Evolutionary conservation across 2,797 vertebrate genomes (phyloP), one percentile per base, ranked within the genome.

Genomic region (Pangasius sanitwongsei): DNA sequence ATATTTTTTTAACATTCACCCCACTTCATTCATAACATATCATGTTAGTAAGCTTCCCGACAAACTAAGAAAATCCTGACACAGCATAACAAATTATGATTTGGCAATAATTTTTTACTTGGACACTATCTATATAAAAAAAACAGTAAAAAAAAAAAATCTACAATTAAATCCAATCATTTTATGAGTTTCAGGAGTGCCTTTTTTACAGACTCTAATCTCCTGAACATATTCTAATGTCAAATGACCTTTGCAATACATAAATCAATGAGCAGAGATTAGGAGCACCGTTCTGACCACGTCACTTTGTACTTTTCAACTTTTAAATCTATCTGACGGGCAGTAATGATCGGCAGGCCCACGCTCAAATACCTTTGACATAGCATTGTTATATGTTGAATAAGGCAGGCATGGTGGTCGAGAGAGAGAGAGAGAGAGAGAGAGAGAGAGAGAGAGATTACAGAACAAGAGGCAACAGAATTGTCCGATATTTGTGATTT

Each of bases 301-400:
- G 8, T 20, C 55, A 48, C 85, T 74, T 70, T 72, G 69, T 15
- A 48, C 84, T 85, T 85, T 72, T 55, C 34, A 75, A 44, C 12
- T 86, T 74, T 86, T 28, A 72, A 59, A 74, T 55, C 28, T 31
- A 37, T 75, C 34, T 9, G 18, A 37, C 2, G 31, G 25, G 28
- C 9, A 25, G 8, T 3, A 63, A 77, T 37, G 85, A 86, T 63
- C 16, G 20, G 55, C 70, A 18, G 7, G 2, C 34, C 57, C 25
- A 9, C 15, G 3, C 15, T 18, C 28, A 25, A n/a, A 31, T 28
- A 77, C 44, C 1, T 20, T 4, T n/a, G 16, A 63, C 55, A 75
- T 75, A 61, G 77, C 20, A 48, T 4, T 31, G 3, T 11, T 25
- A 31, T 48, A 78, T 63, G 9, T 18, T 34, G 44, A 50, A 3